phyloP scores from a whole-genome alignment of 2,113 vertebrate species.

The Ophiodon elongatus region DNA sequence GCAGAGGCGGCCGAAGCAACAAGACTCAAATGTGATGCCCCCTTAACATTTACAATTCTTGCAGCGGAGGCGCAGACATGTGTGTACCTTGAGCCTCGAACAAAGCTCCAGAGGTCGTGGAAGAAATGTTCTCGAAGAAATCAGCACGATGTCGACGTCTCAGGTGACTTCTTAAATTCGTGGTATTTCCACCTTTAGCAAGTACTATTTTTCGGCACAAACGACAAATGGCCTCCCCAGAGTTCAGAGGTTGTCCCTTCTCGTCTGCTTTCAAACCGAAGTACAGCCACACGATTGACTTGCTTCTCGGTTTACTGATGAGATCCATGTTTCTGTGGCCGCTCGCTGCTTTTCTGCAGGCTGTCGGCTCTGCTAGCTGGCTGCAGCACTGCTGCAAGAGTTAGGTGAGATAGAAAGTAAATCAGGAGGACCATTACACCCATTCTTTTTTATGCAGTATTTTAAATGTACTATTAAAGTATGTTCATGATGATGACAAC shows the following conservation, averaged over 20 bases:
- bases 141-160: slow-evolving; percentile 70
- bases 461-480: not conserved
- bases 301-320: slow-evolving; percentile 68
- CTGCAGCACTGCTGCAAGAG: slow-evolving; percentile 11
- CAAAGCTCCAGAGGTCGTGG: slow-evolving; percentile 40
- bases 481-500: not conserved
- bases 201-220: slow-evolving; percentile 75
- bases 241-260: slow-evolving; percentile 65
- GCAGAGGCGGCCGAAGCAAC: not conserved
- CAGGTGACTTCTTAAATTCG: slow-evolving; percentile 78
- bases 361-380: not conserved
- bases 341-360: not conserved
- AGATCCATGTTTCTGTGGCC: slow-evolving; percentile 67
- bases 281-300: slow-evolving; percentile 75
- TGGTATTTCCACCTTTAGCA: slow-evolving; percentile 75
- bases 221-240: slow-evolving; percentile 67
- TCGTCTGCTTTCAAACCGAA: slow-evolving; percentile 76
- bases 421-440: not conserved
- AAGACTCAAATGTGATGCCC: not conserved
- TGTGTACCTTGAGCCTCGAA: slow-evolving; percentile 55
- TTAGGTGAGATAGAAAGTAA: not conserved
- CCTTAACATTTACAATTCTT: not conserved
- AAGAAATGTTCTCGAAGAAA: slow-evolving; percentile 51
- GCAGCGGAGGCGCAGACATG: not conserved
- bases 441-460: not conserved